These are phyloP conservation scores for Spheniscus humboldti DNA, from an alignment of 2,797 vertebrate genomes.

Conservation along the genomic window DNA sequence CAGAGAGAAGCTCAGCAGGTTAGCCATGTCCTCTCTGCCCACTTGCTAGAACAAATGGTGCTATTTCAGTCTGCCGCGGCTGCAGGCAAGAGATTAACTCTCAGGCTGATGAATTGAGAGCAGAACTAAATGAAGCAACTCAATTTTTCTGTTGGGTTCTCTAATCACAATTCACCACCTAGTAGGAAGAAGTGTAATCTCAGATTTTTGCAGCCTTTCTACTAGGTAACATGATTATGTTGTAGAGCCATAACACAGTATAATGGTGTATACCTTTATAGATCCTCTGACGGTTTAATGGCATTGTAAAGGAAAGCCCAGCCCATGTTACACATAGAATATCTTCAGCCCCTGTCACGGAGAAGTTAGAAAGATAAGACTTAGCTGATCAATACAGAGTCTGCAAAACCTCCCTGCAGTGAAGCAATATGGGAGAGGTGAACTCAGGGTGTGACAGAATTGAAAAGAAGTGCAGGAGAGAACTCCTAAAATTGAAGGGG, in stretches of 20 bases:
- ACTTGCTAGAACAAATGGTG: slow-evolving; percentile 35
- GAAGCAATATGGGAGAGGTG: background rate
- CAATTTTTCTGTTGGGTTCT: background rate
- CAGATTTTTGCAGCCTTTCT: slow-evolving; percentile 8
- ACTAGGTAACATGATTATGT: background rate
- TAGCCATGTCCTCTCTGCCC: slow-evolving; percentile 10
- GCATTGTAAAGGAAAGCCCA: background rate
- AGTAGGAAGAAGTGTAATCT: background rate
- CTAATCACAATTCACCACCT: slow-evolving; percentile 29
- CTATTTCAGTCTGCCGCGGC: background rate
- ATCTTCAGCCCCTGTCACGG: background rate
- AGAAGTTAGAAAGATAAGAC: background rate
- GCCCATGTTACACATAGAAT: background rate
- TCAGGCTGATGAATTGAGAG: slow-evolving; percentile 32
- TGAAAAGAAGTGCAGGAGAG: background rate
- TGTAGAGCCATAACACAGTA: background rate
- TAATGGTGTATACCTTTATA: background rate
- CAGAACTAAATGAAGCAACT: slow-evolving; percentile 28
- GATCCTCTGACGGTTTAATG: background rate
- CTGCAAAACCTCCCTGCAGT: background rate
- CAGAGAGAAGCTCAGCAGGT: slow-evolving; percentile 33
- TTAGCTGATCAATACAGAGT: background rate
- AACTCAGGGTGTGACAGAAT: background rate
- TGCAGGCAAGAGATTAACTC: slow-evolving; percentile 29
- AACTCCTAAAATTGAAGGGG: background rate